phyloP scores from a whole-genome alignment of 53 echinoderm and acorn worm genomes.

The Paracentrotus lividus region DNA sequence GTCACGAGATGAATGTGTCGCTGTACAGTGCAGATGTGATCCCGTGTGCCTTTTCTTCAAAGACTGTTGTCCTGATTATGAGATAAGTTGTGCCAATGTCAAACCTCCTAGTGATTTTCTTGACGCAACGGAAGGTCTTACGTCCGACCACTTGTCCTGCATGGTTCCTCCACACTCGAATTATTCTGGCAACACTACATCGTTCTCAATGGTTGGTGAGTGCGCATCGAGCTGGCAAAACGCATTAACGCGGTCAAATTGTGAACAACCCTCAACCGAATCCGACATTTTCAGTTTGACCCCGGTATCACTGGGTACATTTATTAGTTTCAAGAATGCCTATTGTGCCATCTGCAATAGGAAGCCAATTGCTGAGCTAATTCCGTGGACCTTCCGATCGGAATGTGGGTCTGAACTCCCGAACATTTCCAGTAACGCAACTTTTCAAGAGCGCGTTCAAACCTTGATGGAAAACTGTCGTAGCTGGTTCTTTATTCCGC shows the following conservation, averaged over 20 bases:
- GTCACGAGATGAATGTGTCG: not conserved
- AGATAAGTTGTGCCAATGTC: slow-evolving; percentile 1
- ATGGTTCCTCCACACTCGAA: slow-evolving; percentile 15
- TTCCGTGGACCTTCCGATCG: slow-evolving; percentile 47
- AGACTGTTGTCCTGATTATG: slow-evolving; percentile 75
- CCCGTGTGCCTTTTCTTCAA: slow-evolving; percentile 51
- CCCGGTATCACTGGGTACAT: slow-evolving; percentile 2
- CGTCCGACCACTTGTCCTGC: not conserved
- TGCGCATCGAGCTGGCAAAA: slow-evolving; percentile 55
- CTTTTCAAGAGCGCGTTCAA: not conserved
- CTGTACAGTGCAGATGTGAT: slow-evolving; percentile 76
- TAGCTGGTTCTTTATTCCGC: not conserved
- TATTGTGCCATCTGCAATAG: slow-evolving; percentile 73
- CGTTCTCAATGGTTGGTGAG: not conserved
- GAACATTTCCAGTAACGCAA: not conserved
- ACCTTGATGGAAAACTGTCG: slow-evolving; percentile 7
- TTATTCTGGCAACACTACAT: not conserved
- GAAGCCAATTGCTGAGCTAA: slow-evolving; percentile 28
- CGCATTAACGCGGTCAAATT: not conserved
- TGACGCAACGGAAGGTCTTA: not conserved
- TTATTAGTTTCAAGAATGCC: slow-evolving; percentile 59
- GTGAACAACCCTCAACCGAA: not conserved
- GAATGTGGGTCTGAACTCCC: slow-evolving; percentile 14
- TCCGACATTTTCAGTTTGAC: not conserved
- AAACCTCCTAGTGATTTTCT: not conserved